These are phyloP conservation scores for Tupaia tana DNA, from an alignment of 2,113 vertebrate genomes.

Conservation along the genomic window DNA sequence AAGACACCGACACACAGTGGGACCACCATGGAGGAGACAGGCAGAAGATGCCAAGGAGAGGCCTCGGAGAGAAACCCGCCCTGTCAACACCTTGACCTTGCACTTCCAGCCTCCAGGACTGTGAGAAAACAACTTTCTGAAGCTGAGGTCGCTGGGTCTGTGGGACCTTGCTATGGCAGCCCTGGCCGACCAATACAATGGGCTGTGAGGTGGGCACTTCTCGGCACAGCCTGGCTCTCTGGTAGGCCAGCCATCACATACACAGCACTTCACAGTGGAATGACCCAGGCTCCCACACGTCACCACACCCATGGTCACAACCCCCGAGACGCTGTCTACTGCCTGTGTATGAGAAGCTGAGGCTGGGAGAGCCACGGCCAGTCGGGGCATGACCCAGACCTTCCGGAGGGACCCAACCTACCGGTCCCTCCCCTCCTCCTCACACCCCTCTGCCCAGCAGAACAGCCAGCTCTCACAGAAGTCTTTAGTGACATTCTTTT, in stretches of 20 bases:
- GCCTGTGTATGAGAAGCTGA: not conserved
- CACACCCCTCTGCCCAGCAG: not conserved
- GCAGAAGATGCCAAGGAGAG: not conserved
- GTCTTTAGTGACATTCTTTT: not conserved
- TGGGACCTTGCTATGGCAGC: no score
- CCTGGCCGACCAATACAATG: not conserved
- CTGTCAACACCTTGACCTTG: fast-evolving
- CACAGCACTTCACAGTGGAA: not conserved
- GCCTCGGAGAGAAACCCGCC: not conserved
- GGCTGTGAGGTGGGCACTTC: not conserved
- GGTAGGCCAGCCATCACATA: not conserved
- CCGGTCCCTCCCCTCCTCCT: not conserved
- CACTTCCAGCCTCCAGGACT: not conserved
- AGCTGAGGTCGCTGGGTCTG: not conserved
- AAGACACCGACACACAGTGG: not conserved
- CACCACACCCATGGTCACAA: not conserved
- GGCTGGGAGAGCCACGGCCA: not conserved
- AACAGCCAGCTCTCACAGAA: not conserved
- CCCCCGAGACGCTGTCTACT: not conserved
- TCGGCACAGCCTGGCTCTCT: not conserved
- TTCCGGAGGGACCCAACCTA: not conserved
- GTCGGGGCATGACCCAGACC: not conserved
- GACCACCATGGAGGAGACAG: no score
- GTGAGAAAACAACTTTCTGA: no score
- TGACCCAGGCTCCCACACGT: not conserved